Evolutionary conservation across 2,797 vertebrate genomes (phyloP).

Genomic region (Chaetophractus vellerosus): DNA sequence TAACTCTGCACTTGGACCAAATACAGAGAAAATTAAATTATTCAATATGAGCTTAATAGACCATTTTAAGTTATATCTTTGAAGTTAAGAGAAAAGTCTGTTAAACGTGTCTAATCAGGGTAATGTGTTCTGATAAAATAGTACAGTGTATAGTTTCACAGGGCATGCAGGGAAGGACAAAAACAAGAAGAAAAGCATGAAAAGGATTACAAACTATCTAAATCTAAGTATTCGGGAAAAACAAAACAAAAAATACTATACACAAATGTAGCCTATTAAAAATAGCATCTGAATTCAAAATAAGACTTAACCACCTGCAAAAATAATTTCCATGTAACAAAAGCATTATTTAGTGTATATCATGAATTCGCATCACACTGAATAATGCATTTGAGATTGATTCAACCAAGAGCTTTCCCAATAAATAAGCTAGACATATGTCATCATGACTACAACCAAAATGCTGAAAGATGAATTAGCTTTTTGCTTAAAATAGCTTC

Average conservation of each 20-base stretch:
- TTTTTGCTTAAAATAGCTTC: slow-evolving; percentile 63
- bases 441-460: not conserved
- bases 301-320: not conserved
- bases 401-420: not conserved
- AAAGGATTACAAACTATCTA: not conserved
- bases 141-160: not conserved
- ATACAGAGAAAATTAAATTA: not conserved
- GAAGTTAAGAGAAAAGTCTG: not conserved
- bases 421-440: not conserved
- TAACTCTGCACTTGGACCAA: not conserved
- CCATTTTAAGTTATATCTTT: not conserved
- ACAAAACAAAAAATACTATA: not conserved
- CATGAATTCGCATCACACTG: not conserved
- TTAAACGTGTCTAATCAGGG: not conserved
- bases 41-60: not conserved
- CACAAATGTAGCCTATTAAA: too few species aligned
- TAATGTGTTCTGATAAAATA: not conserved
- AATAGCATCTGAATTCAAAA: slow-evolving; percentile 42
- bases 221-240: not conserved
- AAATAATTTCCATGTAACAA: slow-evolving; percentile 36
- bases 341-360: not conserved
- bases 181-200: not conserved
- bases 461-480: not conserved
- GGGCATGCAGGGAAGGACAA: not conserved
- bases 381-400: not conserved